phyloP scores from a whole-genome alignment of 2,113 vertebrate genomes.

The Todiramphus chloris region DNA sequence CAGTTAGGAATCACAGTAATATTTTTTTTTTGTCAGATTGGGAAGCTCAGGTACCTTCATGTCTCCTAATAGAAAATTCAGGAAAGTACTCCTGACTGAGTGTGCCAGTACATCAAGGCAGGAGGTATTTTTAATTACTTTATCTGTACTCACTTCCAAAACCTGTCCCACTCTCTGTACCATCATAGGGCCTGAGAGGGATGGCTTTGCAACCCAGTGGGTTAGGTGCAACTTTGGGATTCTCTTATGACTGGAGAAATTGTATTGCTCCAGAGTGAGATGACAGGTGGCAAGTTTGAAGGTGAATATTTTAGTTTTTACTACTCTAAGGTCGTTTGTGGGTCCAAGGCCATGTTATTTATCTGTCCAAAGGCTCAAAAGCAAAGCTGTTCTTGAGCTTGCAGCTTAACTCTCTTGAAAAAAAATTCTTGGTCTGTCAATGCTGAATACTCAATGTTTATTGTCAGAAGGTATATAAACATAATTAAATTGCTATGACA shows the following conservation, averaged over 20 bases:
- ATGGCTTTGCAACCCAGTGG: background rate
- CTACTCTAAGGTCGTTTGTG: background rate
- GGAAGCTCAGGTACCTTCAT: fast-evolving
- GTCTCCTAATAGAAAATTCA: background rate
- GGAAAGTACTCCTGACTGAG: background rate
- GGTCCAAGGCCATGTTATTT: background rate
- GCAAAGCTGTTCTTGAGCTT: background rate
- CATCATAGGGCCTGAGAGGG: background rate
- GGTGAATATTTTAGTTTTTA: background rate
- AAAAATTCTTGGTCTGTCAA: background rate
- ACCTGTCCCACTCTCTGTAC: background rate
- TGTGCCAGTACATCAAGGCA: background rate
- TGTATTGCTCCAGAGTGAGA: background rate
- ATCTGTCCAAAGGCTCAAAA: background rate
- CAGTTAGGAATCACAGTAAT: background rate
- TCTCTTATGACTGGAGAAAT: background rate
- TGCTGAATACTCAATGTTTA: background rate
- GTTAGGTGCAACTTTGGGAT: background rate
- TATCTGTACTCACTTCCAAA: background rate
- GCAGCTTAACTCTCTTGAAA: background rate
- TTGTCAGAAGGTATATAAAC: background rate
- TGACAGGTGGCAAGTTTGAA: background rate
- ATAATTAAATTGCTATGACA: background rate
- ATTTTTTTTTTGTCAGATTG: background rate
- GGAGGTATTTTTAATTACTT: background rate